Base-by-base conservation (phyloP, 2,888 invertebrate genomes). In the Shargacucullia verbasci region DNA sequence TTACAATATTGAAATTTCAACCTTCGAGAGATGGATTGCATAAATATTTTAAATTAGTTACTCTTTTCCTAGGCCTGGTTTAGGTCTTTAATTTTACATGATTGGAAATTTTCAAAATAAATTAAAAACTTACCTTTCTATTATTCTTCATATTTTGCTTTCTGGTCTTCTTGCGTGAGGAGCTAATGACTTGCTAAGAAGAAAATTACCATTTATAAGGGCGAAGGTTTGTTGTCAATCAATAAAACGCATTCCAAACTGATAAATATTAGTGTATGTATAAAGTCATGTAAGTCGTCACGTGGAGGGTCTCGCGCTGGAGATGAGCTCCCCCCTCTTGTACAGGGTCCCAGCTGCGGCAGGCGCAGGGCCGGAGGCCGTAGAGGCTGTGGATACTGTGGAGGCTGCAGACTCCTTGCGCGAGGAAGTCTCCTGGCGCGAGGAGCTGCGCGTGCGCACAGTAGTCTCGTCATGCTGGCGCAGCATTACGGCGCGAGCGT, bases 271-370 rank as follows among this genome's bases (percentile, higher is more conserved):
- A 82, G 87, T 93, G 87, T 91, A 92, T 91, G 87, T 91, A 91
- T 91, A 89, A 91, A 83, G 84, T 84, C 70, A 79, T 80, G 81
- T 79, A 80, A 78, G 85, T 80, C 80, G 90, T 93, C 93, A 92
- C 83, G 91, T 87, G 56, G 67, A 70, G 45, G 88, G 88, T 45
- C 95, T 95, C 61, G 97, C 97, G 88, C 97, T 97, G 39, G 97
- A 97, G 79, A 98, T 97, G 56, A 97, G 92, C 88, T 97, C 97
- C 61, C 97, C 95, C 64, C 97, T 92, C 88, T 97, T 97, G 95
- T 97, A 97, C 14, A 97, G 95, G 49, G 95, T 95, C 61, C 92
- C 90, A 62, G 47, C 25, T 8, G 43, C 11, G 13, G 70, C 76
- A 58, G 35, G 38, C 33, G 46, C 39, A 0, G 38, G 35, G 13